These are phyloP conservation scores for Lucinisca nassula DNA, from an alignment of 2,888 invertebrate species.

Conservation along the genomic window DNA sequence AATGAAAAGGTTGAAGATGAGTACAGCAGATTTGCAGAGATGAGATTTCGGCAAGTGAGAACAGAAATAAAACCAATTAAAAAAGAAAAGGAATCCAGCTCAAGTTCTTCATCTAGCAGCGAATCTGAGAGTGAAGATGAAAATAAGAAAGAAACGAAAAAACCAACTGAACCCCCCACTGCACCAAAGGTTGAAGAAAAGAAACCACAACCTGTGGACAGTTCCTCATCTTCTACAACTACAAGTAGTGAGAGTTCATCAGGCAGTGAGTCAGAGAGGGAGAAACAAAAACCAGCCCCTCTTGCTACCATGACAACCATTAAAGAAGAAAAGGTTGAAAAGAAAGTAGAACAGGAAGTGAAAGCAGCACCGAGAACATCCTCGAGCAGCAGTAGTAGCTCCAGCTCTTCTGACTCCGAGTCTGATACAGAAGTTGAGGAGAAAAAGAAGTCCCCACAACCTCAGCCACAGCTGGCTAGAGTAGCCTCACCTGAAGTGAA, in stretches of 20 bases:
- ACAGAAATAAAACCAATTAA: background rate
- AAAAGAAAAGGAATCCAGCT: conserved; percentile 8
- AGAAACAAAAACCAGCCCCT: conserved; percentile 25
- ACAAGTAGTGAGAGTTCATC: conserved; percentile 8
- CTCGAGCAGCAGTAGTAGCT: conserved; percentile 21
- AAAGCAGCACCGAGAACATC: background rate
- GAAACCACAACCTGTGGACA: background rate
- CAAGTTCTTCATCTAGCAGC: conserved; percentile 42
- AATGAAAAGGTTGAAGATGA: too few species aligned
- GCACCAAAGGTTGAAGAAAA: background rate
- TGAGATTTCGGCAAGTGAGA: too few species aligned
- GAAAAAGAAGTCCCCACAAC: background rate
- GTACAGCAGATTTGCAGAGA: too few species aligned
- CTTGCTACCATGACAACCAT: conserved; percentile 25
- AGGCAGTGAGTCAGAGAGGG: conserved; percentile 46
- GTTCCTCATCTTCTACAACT: background rate
- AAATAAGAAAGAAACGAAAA: conserved; percentile 18
- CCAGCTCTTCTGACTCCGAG: conserved; percentile 37
- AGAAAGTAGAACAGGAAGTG: background rate
- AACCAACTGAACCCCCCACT: background rate
- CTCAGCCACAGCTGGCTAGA: too few species aligned
- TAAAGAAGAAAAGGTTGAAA: conserved; percentile 25
- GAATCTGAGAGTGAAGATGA: conserved; percentile 51
- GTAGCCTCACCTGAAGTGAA: background rate
- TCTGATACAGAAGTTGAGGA: background rate